Base-by-base conservation (phyloP, 2,113 vertebrate genomes). In the Hydrolagus affinis region DNA sequence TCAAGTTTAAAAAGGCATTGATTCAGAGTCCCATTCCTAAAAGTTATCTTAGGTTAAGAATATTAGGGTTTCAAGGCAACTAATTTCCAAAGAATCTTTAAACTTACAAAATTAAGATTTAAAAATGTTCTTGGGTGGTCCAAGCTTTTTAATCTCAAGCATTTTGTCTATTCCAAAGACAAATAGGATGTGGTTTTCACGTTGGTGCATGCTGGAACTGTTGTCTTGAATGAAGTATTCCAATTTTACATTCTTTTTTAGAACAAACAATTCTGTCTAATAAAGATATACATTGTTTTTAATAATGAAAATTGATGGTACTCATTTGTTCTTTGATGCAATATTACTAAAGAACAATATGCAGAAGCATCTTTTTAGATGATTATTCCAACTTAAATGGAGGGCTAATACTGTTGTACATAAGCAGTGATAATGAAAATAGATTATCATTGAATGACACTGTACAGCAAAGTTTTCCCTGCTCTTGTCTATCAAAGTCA, bases 331-430 rank as follows among this genome's bases (percentile, higher is more conserved):
- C 25, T 66, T 83, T 19, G 59, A 64, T 14, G 25, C 60, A 83
- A 83, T 17, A 66, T 17, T 66, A 28, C 60, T 83, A 62, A 4
- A 11, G 9, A 30, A 32, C 7, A 0, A 10, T 66, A 66, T 28
- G 59, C 12, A 64, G 30, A 80, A 83, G 15, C 2, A 25, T 7
- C 1, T 44, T 44, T 57, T 78, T 76, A 15, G 23, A 83, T 68
- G 17, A 32, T 30, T 57, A 6, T 83, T 66, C 23, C 17, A 32
- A 21, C 75, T 68, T 68, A 8, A 0, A 17, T 56, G 32, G 59
- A 8, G 25, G 12, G 62, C 62, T 83, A 83, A 83, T 83, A 66
- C 60, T 83, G 15, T 83, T 66, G 66, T 32, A 66, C 14, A 83
- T 15, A 10, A 30, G 8, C 59, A 80, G 64, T 64, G 62, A 17